Conservation (phyloP, 2,113 vertebrate genomes). For the Mellivora capensis region DNA sequence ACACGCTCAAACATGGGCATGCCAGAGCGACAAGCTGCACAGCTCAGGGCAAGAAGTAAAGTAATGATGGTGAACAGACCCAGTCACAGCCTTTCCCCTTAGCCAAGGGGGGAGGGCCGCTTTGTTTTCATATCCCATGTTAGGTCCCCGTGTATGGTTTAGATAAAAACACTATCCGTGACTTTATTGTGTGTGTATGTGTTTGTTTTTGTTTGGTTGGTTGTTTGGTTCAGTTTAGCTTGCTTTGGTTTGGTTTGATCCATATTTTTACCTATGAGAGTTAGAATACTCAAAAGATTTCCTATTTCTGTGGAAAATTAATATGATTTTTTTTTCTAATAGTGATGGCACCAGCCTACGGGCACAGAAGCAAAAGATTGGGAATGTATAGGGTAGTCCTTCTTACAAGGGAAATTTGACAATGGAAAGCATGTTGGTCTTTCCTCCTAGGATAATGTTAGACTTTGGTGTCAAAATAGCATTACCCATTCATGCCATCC, state of each 20-base stretch:
- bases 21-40: not conserved
- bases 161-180: not conserved
- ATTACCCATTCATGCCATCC: not conserved
- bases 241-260: not conserved
- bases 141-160: not conserved
- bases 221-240: not conserved
- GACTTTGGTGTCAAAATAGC: not conserved
- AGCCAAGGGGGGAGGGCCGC: not conserved
- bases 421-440: not conserved
- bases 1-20: not conserved
- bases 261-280: constrained; percentile 31
- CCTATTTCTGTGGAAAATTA: not conserved
- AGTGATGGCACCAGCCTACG: not conserved
- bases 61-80: not conserved
- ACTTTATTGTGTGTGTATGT: not conserved
- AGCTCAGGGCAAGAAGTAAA: not conserved
- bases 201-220: not conserved
- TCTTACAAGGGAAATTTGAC: not conserved
- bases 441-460: not conserved
- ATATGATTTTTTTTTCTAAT: not conserved
- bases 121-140: not conserved
- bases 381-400: not conserved
- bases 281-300: constrained; percentile 1
- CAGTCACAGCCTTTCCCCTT: not conserved
- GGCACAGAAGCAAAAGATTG: not conserved